These are phyloP conservation scores for Corythornis cristatus DNA, from an alignment of 2,113 vertebrate species.

Conservation along the genomic window DNA sequence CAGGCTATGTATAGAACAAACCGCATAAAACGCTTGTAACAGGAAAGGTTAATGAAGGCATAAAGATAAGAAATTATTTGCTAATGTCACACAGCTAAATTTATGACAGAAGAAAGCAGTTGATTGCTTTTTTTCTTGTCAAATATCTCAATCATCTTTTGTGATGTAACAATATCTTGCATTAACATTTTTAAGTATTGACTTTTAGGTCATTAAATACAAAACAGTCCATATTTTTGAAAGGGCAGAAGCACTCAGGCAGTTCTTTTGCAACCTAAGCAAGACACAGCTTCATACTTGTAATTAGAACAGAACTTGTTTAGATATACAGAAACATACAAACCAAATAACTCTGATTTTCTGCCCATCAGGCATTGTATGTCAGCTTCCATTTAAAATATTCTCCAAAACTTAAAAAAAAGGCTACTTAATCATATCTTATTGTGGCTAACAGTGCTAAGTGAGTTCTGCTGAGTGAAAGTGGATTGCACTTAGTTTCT, in stretches of 20 bases:
- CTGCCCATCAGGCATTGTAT: neutral
- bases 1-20: neutral
- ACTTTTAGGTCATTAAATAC: neutral
- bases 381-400: neutral
- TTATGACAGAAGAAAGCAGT: neutral
- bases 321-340: neutral
- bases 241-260: neutral
- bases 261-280: neutral
- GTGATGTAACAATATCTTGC: neutral
- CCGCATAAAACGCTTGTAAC: neutral
- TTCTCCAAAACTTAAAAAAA: neutral
- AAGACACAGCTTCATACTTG: neutral
- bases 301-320: neutral
- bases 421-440: neutral
- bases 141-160: neutral
- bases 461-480: neutral
- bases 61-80: neutral
- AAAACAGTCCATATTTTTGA: neutral
- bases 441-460: neutral
- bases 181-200: neutral
- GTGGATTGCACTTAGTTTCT: neutral
- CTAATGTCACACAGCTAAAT: neutral
- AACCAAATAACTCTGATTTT: neutral
- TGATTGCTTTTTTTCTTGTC: neutral
- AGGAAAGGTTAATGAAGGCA: slow-evolving; percentile 30